Base-by-base conservation (phyloP, 2,113 vertebrate genomes). In the Lophotis ruficrista region DNA sequence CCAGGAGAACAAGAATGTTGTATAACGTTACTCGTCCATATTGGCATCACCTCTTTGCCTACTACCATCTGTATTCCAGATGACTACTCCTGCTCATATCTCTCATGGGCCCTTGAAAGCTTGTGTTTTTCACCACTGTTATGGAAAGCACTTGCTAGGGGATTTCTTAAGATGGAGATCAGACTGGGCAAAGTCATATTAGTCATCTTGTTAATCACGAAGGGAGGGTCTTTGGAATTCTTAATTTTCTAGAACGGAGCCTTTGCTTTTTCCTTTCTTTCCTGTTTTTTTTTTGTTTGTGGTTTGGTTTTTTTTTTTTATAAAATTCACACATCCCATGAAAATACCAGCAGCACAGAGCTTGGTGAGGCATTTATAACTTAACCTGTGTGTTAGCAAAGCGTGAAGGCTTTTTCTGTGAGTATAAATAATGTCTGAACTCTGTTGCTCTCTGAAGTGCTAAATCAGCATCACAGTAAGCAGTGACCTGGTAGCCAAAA, bases 191-290 rank as follows among this genome's bases (percentile, higher is more conserved):
- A 86, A 78, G 18, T 15, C 41, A 15, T 43, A 15, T 43, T 43
- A 43, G 41, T 43, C 41, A 43, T 43, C 41, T 43, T 43, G 15
- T 43, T 43, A 43, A 70, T 61, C 14, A 73, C 0, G 4, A 47
- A 68, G 28, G 33, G 9, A 47, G 4, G 0, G 17, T 57, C 13
- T 48, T 43, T 72, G 15, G 8, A 76, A 50, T 60, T 83, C 22
- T 60, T 43, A 25, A 31, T 41, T 83, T 77, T 13, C 30, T 61
- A 53, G 8, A 72, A 86, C 3, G 17, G 4, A 53, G 4, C 1
- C 50, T 65, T 77, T 48, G 0, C 0, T 10, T 47, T 62, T 41
- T 15, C 13, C 0, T 41, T 31, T 17, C 19, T 15, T 6, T 3
- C 1, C 3, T 3, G 3, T 6, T 54, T 47, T 43, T 86, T 61